Evolutionary conservation across 2,888 invertebrate genomes (phyloP).

Genomic region (Malthinus seriepunctatus): DNA sequence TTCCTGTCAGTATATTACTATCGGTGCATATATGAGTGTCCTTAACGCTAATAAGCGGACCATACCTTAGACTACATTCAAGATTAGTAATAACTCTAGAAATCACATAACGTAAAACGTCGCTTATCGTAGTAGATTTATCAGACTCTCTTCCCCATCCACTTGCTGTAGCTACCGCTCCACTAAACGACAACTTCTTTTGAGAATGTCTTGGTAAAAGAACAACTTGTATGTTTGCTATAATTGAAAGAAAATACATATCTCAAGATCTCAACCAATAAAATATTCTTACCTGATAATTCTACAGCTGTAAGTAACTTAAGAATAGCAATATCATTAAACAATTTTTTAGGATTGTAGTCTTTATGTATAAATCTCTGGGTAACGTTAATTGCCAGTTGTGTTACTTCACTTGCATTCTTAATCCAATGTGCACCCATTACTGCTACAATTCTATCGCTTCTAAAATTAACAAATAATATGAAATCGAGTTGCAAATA

Average conservation of each 20-base stretch:
- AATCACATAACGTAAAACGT: conserved; percentile 51
- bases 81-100: conserved; percentile 52
- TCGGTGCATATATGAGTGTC: conserved; percentile 56
- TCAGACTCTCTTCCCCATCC: conserved; percentile 56
- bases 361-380: conserved; percentile 29
- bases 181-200: conserved; percentile 45
- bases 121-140: conserved; percentile 43
- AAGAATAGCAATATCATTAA: conserved; percentile 56
- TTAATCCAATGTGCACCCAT: conserved; percentile 42
- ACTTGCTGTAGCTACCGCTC: conserved; percentile 51
- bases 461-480: conserved; percentile 16
- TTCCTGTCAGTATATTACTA: conserved; percentile 49
- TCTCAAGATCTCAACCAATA: not conserved
- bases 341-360: conserved; percentile 9
- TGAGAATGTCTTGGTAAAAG: not conserved
- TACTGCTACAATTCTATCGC: conserved; percentile 31
- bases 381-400: conserved; percentile 31
- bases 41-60: conserved; percentile 36
- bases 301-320: conserved; percentile 48
- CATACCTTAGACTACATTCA: not conserved
- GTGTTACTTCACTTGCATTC: conserved; percentile 43
- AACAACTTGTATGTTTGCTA: not conserved
- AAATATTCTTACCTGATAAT: conserved; percentile 45
- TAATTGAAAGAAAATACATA: too few species aligned
- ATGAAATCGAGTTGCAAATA: too few species aligned